Base-by-base conservation (phyloP, 2,888 invertebrate species). In the Allophyes oxyacanthae region DNA sequence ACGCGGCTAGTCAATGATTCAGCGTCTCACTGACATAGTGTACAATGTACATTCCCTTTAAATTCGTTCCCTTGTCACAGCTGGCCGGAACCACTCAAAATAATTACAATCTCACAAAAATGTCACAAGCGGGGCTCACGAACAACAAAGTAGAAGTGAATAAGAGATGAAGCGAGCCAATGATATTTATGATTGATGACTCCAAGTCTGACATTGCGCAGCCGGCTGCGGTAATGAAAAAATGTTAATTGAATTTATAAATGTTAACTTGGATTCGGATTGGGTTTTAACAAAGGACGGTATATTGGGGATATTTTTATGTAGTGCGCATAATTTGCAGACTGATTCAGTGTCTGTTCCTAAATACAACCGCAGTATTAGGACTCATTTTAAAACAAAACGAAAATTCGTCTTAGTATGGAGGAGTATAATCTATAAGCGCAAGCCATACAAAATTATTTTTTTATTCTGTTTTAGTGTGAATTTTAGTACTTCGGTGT, bases 41-140 rank as follows among this genome's bases (percentile, higher is more conserved):
- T 70, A 51, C 48, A 70, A 57, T 75, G 60, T 70, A 51, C 48
- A 70, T 57, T 54, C 73, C 60, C 75, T 67, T 67, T 56, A 62
- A 70, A 57, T 56, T 59, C 41, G 44, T 60, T 49, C 67, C 64
- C 72, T 78, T 66, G 83, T 80, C 83, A 76, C 86, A 83, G 78
- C 83, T 85, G 86, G 83, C 63, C 75, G 73, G 72, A 74, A 81
- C 78, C 86, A 86, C 86, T 87, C 82, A 79, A 81, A 83, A 82
- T 86, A 86, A 87, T 87, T 86, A 85, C 82, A 85, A 86, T 84
- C 80, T 83, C 81, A 78, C 84, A 83, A 85, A 85, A 85, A 83
- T 83, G 79, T 78, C 79, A 78, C 72, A 64, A 72, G 66, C 73
- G 51, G 36, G 61, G 62, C 62, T 67, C 51, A 8, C 40, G 28